These are phyloP conservation scores for Aporophyla lueneburgensis DNA, from an alignment of 2,888 invertebrate genomes.

Conservation along the genomic window DNA sequence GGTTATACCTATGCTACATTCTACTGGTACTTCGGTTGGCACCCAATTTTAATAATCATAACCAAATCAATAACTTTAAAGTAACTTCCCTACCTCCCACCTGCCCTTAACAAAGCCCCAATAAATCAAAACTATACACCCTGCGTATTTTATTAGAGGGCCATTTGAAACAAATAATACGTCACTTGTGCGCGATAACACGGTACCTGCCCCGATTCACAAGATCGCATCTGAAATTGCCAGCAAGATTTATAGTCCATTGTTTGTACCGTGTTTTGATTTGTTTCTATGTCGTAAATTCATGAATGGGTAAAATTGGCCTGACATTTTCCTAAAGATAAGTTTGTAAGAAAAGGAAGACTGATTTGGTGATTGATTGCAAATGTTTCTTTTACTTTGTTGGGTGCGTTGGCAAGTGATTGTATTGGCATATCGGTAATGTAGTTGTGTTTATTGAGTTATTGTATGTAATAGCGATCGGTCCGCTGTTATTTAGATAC, in stretches of 20 bases:
- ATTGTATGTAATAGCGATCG: not conserved
- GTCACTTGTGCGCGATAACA: slow-evolving; percentile 70
- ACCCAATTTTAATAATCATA: slow-evolving; percentile 18
- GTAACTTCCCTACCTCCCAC: not conserved
- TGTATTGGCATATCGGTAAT: slow-evolving; percentile 36
- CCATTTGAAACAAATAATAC: slow-evolving; percentile 71
- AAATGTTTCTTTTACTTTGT: slow-evolving; percentile 48
- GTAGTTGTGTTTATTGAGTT: slow-evolving; percentile 27
- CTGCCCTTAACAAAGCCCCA: slow-evolving; percentile 33
- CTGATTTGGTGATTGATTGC: slow-evolving; percentile 58
- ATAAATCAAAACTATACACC: slow-evolving; percentile 65
- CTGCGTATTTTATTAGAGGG: slow-evolving; percentile 65
- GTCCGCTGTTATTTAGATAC: not conserved
- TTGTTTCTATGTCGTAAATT: slow-evolving; percentile 82
- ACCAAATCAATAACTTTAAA: slow-evolving; percentile 40
- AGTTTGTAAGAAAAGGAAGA: slow-evolving; percentile 61
- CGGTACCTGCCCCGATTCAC: slow-evolving; percentile 79
- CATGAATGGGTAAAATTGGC: slow-evolving; percentile 80
- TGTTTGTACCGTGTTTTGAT: slow-evolving; percentile 84
- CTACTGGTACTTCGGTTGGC: not conserved
- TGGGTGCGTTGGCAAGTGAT: slow-evolving; percentile 41
- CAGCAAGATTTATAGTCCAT: slow-evolving; percentile 83
- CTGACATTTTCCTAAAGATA: slow-evolving; percentile 70
- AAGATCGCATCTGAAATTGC: slow-evolving; percentile 87
- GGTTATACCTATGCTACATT: too few relatives aligned